Evolutionary conservation across 2,888 invertebrate genomes (phyloP).

Genomic region (Ochropleura plecta): DNA sequence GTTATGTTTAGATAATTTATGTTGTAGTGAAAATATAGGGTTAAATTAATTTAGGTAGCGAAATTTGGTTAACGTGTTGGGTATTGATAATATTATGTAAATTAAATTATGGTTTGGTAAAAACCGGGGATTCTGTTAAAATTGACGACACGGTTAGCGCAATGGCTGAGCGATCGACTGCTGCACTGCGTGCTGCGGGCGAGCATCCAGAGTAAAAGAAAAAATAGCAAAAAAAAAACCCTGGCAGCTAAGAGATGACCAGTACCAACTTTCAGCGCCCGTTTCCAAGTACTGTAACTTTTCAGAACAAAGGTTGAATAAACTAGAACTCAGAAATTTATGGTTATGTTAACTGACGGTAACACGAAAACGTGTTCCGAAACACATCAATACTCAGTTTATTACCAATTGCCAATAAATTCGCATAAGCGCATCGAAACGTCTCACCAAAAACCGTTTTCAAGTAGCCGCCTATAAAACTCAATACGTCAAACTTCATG

Average conservation of each 20-base stretch:
- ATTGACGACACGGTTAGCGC: no score
- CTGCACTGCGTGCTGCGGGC: no score
- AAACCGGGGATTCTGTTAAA: no score
- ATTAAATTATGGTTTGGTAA: no score
- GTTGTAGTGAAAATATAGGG: background rate
- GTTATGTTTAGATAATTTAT: background rate
- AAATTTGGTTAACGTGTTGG: background rate
- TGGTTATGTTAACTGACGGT: background rate
- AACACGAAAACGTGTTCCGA: background rate
- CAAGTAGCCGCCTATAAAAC: conserved; percentile 44
- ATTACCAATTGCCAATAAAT: conserved; percentile 2
- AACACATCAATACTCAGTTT: background rate
- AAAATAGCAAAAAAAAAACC: no score
- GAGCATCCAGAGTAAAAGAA: no score
- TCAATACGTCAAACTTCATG: conserved; percentile 42
- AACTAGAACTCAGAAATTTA: background rate
- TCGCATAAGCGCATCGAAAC: conserved; percentile 1
- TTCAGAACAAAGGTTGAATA: no score
- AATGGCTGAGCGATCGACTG: no score
- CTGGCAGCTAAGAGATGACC: no score
- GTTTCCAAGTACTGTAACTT: no score
- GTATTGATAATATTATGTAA: background rate
- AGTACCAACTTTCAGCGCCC: no score
- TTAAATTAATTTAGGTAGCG: background rate
- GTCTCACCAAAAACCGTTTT: conserved; percentile 27